Base-by-base conservation (phyloP, 2,888 invertebrate species). In the Rotaria socialis region DNA sequence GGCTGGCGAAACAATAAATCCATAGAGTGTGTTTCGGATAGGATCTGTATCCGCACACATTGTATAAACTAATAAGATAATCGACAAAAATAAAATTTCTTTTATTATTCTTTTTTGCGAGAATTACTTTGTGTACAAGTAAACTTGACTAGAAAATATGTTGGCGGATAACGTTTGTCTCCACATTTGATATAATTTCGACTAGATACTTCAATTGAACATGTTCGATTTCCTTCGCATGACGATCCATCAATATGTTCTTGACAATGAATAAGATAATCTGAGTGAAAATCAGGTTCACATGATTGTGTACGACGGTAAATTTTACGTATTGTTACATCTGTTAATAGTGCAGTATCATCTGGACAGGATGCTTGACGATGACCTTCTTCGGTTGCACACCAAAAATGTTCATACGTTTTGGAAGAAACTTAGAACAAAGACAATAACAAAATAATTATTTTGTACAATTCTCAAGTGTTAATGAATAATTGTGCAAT, bases 401-500 rank as follows among this genome's bases (percentile, higher is more conserved):
- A 80, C 80, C 80, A 80, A 80, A 80, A 80, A 47, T 80, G 47
- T n/a, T 80, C 80, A n/a, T 80, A 80, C n/a, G 80, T 80, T 80
- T 80, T 80, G 11, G 47, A 24, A 0, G 14, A 80, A 47, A 80
- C 80, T 80, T 47, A 35, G 10, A 8, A n/a, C 11, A 47, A 14
- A 47, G 24, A 35, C 35, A 35, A 35, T 35, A 35, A 35, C 1
- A 35, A 2, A 6, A 50, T 50, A 50, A 50, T 55, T 22, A 8
- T 14, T 55, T 55, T 55, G 5, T 55, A 55, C 10, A 4, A 55
- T 55, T 55, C 22, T 55, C 22, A 55, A 22, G 22, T 55, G 10
- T 22, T 55, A 55, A 55, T 55, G 4, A 22, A 22, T 22, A 55
- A 22, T 19, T 55, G 3, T 55, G 22, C 6, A 0, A 0, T 6